Conservation (phyloP, 2,113 vertebrate species). For the Junco hyemalis region DNA sequence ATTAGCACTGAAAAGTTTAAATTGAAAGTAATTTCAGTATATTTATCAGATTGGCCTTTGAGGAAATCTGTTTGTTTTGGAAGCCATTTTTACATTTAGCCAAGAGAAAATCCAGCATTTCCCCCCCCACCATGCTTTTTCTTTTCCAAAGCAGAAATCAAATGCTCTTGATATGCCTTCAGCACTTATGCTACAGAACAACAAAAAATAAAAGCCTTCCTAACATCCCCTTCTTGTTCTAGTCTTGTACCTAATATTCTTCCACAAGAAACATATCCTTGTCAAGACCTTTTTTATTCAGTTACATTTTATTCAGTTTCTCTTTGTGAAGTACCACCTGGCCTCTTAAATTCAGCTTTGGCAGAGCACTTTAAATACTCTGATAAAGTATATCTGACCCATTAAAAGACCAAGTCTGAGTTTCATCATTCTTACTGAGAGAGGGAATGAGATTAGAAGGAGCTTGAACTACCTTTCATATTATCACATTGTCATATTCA, state of each 20-base stretch:
- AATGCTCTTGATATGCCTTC: background rate
- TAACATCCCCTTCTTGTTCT: background rate
- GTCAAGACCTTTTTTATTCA: constrained; percentile 8
- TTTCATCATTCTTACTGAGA: constrained; percentile 30
- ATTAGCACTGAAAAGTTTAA: constrained; percentile 29
- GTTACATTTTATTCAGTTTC: background rate
- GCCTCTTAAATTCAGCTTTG: constrained; percentile 19
- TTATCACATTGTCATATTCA: background rate
- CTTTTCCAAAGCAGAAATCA: background rate
- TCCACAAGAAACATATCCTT: background rate
- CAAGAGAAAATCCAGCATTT: background rate
- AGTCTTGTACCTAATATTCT: background rate
- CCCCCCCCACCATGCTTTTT: background rate
- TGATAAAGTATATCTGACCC: background rate
- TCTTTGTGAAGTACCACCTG: background rate
- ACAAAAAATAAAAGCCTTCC: background rate
- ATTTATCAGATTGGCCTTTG: constrained; percentile 16
- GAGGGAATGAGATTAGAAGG: background rate
- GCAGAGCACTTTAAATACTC: constrained; percentile 38
- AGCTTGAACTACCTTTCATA: background rate
- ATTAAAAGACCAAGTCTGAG: background rate
- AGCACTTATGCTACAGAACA: background rate
- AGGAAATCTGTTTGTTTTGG: background rate
- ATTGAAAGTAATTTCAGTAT: background rate
- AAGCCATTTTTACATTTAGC: background rate